Base-by-base conservation (phyloP, 2,888 invertebrate genomes). In the Cephalotes varians region DNA sequence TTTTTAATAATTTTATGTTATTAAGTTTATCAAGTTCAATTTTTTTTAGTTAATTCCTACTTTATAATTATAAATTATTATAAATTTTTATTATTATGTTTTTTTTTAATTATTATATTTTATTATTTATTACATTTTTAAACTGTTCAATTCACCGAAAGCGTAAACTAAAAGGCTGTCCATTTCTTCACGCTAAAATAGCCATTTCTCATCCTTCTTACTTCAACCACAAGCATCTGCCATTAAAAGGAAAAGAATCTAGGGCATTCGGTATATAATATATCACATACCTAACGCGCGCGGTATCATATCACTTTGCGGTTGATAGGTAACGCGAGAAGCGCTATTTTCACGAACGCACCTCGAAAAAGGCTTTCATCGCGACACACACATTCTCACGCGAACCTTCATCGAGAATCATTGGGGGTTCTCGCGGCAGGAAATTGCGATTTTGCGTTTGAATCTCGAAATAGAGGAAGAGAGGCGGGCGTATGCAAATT, bases 381-480 rank as follows among this genome's bases (percentile, higher is more conserved):
- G 47, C 31, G 25, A 28, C 40, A 67, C 44, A 40, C 56, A 34
- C 71, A 31, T 51, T 84, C 65, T 58, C 62, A 64, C 58, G 56
- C 65, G 51, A 65, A 40, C 65, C 40, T 73, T 82, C 85, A 71
- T 72, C 74, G 81, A 60, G 76, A 76, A 87, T 89, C 88, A 88
- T 88, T 88, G 88, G 84, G 85, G 88, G 85, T 85, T 86, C 72
- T 82, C 71, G 84, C 74, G 51, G 80, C 85, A 86, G 90, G 89
- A 90, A 90, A 90, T 90, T 91, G 86, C 88, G 85, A 90, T 89
- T 87, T 83, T 81, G 71, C 84, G 82, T 85, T 84, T 85, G 79
- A 73, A 84, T 12, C 81, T 56, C 31, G 28, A 40, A 34, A 37
- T 49, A 71, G 64, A 69, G 37, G 51, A 65, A 51, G 6, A 37